These are phyloP conservation scores for Mimumesa dahlbomi DNA, from an alignment of 2,888 invertebrate species.

Conservation along the genomic window DNA sequence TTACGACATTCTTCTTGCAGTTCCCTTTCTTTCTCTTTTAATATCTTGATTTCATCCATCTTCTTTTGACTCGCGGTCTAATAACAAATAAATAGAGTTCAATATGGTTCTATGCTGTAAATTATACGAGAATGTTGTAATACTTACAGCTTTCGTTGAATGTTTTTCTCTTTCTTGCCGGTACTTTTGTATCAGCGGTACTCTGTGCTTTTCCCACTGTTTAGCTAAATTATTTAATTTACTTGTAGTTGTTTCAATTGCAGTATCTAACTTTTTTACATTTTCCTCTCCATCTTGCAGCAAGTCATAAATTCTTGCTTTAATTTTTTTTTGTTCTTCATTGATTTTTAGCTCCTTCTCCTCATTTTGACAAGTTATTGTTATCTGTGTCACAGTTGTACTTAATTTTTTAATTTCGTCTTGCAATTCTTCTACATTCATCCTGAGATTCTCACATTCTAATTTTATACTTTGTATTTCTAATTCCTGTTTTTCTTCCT, in stretches of 20 bases:
- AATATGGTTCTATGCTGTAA: no score
- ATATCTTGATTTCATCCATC: constrained; percentile 81
- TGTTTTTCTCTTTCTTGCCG: constrained; percentile 78
- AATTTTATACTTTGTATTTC: constrained; percentile 77
- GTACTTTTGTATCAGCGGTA: constrained; percentile 85
- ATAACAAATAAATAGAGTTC: constrained; percentile 11
- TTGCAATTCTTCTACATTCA: constrained; percentile 73
- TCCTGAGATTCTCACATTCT: constrained; percentile 75
- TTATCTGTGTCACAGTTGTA: constrained; percentile 71
- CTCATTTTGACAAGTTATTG: constrained; percentile 69
- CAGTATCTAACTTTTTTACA: constrained; percentile 82
- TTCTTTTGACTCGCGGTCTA: constrained; percentile 82
- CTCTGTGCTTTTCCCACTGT: constrained; percentile 88
- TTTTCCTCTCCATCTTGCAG: constrained; percentile 85
- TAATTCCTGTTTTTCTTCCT: constrained; percentile 67
- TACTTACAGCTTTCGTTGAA: constrained; percentile 80
- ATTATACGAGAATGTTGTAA: no score
- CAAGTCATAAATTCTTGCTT: constrained; percentile 84
- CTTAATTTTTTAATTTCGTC: constrained; percentile 73
- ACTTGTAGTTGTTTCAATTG: constrained; percentile 84
- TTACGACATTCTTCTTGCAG: constrained; percentile 82
- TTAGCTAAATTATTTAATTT: constrained; percentile 84
- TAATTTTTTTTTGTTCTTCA: constrained; percentile 81
- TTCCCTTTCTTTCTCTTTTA: constrained; percentile 84
- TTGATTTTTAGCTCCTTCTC: constrained; percentile 80